Conservation (phyloP, 2,888 invertebrate species). For the Encarsia formosa region DNA sequence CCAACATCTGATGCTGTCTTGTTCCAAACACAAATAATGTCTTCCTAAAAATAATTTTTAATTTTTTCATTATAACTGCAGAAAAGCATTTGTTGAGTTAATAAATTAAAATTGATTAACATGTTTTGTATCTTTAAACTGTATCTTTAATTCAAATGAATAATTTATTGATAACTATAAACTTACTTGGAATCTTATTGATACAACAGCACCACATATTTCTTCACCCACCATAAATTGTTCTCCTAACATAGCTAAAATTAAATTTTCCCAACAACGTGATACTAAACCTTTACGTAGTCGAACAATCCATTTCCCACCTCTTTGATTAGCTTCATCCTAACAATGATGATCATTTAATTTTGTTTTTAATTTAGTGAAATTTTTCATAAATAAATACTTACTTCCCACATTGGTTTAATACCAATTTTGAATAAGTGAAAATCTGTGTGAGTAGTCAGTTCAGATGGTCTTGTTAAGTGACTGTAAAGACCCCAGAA, state of each 20-base stretch:
- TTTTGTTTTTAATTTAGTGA: conserved; percentile 4
- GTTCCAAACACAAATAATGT: conserved; percentile 96
- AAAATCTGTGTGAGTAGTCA: conserved; percentile 87
- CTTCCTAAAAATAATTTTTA: conserved; percentile 81
- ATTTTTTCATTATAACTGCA: background rate
- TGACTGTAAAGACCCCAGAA: conserved; percentile 97
- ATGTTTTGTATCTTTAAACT: conserved; percentile 2
- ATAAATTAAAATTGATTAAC: background rate
- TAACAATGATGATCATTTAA: conserved; percentile 36
- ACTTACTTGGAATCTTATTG: conserved; percentile 81
- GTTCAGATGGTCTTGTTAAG: conserved; percentile 81
- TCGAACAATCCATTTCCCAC: conserved; percentile 97
- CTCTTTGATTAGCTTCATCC: conserved; percentile 91
- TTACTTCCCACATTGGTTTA: conserved; percentile 97
- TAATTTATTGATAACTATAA: background rate
- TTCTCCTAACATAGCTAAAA: conserved; percentile 97
- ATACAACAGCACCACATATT: conserved; percentile 96
- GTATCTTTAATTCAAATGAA: background rate
- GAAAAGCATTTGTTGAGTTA: no score
- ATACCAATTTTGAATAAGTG: conserved; percentile 98
- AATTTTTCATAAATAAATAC: conserved; percentile 24
- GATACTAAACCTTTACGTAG: conserved; percentile 91
- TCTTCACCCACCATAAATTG: conserved; percentile 99
- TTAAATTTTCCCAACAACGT: conserved; percentile 97
- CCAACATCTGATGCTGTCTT: conserved; percentile 86